A percentile compares a stretch with the other conserved stretches of the same genome.
Conservation (phyloP, 2,888 invertebrate species). For the Drosophila setosimentum region DNA sequence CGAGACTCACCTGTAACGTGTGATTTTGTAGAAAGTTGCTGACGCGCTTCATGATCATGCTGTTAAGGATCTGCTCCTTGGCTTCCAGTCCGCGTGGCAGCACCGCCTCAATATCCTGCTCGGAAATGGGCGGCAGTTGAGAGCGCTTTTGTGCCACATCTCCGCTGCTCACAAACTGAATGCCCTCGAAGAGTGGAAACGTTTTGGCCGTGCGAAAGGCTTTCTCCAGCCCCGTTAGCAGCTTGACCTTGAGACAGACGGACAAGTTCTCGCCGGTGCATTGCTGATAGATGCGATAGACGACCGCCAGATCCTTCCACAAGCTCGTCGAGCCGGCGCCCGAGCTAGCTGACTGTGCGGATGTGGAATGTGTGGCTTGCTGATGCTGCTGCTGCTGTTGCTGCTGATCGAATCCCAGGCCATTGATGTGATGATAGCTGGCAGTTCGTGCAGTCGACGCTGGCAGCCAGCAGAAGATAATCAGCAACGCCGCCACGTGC, state of each 20-base stretch:
- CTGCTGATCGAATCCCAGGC: constrained; percentile 39
- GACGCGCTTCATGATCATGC: constrained; percentile 91
- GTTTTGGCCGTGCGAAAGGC: constrained; percentile 88
- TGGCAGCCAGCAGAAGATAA: constrained; percentile 72
- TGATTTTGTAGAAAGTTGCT: constrained; percentile 91
- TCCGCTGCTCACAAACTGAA: constrained; percentile 90
- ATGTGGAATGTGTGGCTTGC: constrained; percentile 20
- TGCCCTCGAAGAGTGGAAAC: constrained; percentile 90
- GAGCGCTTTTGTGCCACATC: constrained; percentile 59
- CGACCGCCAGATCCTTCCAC: constrained; percentile 88
- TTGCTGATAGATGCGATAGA: constrained; percentile 93
- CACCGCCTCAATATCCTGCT: constrained; percentile 89
- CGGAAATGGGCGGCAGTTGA: constrained; percentile 80
- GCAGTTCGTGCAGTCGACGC: constrained; percentile 69
- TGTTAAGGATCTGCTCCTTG: constrained; percentile 90
- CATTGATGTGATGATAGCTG: constrained; percentile 69
- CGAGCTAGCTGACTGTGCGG: constrained; percentile 21
- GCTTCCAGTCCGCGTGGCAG: constrained; percentile 91
- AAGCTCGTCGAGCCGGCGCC: constrained; percentile 58
- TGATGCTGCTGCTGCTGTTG: constrained; percentile 26
- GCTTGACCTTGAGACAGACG: constrained; percentile 92
- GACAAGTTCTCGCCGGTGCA: constrained; percentile 89
- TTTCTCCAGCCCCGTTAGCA: constrained; percentile 91
- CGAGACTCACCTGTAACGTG: constrained; percentile 89
- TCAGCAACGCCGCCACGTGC: constrained; percentile 76